Evolutionary conservation across 2,113 vertebrate genomes (phyloP), one percentile per base, ranked within the genome.

Genomic region (Corynorhinus townsendii): DNA sequence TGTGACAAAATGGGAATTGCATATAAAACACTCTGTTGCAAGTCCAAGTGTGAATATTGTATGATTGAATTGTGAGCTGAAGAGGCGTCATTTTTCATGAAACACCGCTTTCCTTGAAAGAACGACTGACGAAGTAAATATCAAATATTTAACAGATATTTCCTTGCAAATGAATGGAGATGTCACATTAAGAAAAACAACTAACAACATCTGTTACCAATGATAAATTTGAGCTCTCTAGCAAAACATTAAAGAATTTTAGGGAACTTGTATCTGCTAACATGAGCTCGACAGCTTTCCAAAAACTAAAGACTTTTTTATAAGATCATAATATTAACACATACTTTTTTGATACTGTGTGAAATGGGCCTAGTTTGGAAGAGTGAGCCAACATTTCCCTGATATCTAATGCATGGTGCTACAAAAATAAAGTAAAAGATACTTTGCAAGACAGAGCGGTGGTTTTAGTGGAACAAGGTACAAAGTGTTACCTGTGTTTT

Each of bases 171-270:
- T 71, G 17, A 88, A 71, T 24, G 22, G 17, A 87, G 69, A 45
- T 77, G 40, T 93, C 30, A 40, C 22, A 62, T 73, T 62, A 89
- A 93, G 47, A n/a, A 91, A 93, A 93, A 85, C 30, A 87, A 24
- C 20, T 26, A 33, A 59, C 33, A 52, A 11, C 87, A 72, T 56
- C 54, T 84, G 22, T 38, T 85, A 52, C n/a, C 24, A 62, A 30
- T 77, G 77, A 72, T 64, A 38, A 38, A 93, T 59, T 75, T 52
- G 40, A 93, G 40, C 72, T 85, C 49, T 64, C 43, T 30, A n/a
- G 45, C 17, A 54, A 72, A 38, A 45, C 6, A 45, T 45, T 54
- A 24, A 56, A 38, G 56, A 77, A 73, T 56, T 54, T 66, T 79
- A 15, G 66, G 43, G 49, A 89, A 59, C 7, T 35, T 45, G 2